These are phyloP conservation scores for Dendroctonus ponderosae DNA, from an alignment of 1,140 invertebrate species.

Conservation along the genomic window DNA sequence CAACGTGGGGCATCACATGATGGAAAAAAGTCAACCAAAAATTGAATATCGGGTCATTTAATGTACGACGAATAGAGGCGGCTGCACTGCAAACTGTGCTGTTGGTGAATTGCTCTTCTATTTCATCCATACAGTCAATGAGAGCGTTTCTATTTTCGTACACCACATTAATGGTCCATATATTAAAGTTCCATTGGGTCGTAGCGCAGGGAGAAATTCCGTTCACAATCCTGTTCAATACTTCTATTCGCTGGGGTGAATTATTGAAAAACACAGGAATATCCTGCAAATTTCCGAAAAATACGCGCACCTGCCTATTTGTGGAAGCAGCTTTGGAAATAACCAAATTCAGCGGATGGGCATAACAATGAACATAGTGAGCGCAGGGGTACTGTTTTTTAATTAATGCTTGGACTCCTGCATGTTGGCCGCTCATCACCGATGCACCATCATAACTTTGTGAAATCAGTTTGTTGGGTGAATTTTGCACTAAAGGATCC, in stretches of 20 bases:
- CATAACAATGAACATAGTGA: conserved; percentile 48
- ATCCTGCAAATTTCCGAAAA: conserved; percentile 36
- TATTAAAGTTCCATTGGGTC: too few relatives aligned
- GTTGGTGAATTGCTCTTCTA: too few relatives aligned
- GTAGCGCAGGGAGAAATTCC: background rate
- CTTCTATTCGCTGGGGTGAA: conserved; percentile 19
- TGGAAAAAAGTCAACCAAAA: too few relatives aligned
- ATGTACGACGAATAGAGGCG: background rate
- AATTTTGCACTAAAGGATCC: background rate
- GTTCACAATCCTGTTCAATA: conserved; percentile 28
- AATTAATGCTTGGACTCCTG: conserved; percentile 18
- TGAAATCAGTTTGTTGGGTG: background rate
- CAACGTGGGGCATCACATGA: too few relatives aligned
- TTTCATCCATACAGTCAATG: too few relatives aligned
- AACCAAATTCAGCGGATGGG: conserved; percentile 48
- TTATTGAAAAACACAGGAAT: conserved; percentile 28
- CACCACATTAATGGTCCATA: too few relatives aligned
- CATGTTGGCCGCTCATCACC: conserved; percentile 29
- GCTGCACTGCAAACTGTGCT: background rate
- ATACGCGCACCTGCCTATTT: conserved; percentile 39
- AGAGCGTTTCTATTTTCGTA: too few relatives aligned
- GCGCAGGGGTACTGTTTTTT: conserved; percentile 17
- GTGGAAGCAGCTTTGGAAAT: conserved; percentile 41
- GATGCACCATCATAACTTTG: conserved; percentile 34
- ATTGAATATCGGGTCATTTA: conserved; percentile 14